Conservation (phyloP, 2,888 invertebrate species). For the Apotomis turbidana region DNA sequence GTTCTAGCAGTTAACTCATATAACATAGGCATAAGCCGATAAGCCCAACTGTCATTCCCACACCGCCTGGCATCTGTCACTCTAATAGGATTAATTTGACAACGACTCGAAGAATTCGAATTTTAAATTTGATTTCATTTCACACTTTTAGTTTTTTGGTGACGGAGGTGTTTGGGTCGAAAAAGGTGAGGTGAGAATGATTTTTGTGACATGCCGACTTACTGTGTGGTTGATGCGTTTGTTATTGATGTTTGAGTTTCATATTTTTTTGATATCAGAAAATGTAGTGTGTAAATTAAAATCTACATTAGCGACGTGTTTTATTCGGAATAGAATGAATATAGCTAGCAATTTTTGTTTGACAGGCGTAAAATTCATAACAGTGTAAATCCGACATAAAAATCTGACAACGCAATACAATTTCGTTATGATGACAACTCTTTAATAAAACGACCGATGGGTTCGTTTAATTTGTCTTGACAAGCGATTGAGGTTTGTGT, state of each 20-base stretch:
- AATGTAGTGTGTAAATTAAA: no score
- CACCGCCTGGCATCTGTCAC: conserved; percentile 57
- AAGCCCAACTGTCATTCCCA: conserved; percentile 50
- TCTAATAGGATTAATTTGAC: conserved; percentile 72
- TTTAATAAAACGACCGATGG: no score
- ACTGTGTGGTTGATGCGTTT: not conserved
- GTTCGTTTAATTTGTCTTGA: no score
- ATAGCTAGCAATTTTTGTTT: no score
- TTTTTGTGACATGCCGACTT: conserved; percentile 13
- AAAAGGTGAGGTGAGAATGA: conserved; percentile 20
- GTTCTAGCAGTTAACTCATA: conserved; percentile 28
- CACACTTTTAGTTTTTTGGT: conserved; percentile 47
- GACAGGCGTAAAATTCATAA: no score
- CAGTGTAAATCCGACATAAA: no score
- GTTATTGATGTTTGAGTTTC: not conserved
- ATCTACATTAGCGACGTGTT: no score
- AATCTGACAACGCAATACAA: no score
- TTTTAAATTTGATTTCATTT: conserved; percentile 50
- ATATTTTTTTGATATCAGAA: no score
- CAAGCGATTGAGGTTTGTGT: no score
- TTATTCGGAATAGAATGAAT: no score
- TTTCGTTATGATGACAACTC: no score
- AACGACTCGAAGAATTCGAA: conserved; percentile 54
- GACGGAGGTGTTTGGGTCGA: conserved; percentile 4
- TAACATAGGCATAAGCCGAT: conserved; percentile 35